These are phyloP conservation scores for Corythornis cristatus DNA, from an alignment of 2,113 vertebrate genomes.

Conservation along the genomic window DNA sequence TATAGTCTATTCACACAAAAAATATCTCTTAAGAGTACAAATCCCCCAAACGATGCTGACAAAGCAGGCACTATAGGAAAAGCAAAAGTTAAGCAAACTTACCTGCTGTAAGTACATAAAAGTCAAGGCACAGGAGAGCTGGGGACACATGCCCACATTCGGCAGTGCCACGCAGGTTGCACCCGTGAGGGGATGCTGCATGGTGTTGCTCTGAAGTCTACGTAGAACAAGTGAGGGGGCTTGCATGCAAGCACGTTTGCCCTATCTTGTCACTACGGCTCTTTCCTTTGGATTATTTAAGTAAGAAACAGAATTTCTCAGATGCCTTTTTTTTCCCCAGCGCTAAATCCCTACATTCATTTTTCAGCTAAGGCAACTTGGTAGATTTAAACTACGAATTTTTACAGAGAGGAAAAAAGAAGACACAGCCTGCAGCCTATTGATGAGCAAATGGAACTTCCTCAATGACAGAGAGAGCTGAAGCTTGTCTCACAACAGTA, in stretches of 20 bases:
- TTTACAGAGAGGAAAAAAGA: conserved; percentile 21
- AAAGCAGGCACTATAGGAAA: conserved; percentile 34
- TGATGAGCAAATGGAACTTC: conserved; percentile 78
- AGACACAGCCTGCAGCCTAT: conserved; percentile 72
- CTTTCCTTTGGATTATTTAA: conserved; percentile 38
- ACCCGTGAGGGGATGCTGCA: conserved; percentile 95
- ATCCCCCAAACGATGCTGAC: conserved; percentile 35
- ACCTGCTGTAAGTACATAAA: conserved; percentile 99
- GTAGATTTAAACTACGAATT: conserved; percentile 51
- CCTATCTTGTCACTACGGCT: conserved; percentile 70
- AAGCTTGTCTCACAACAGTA: conserved; percentile 72
- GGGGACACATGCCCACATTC: conserved; percentile 93
- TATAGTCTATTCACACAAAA: conserved; percentile 28
- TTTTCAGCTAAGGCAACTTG: conserved; percentile 75
- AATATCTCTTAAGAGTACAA: background rate
- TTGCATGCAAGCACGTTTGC: conserved; percentile 78
- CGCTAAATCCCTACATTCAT: conserved; percentile 61
- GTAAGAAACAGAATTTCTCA: conserved; percentile 10
- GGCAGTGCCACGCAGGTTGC: conserved; percentile 95
- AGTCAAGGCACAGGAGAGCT: conserved; percentile 97
- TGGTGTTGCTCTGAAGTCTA: conserved; percentile 82
- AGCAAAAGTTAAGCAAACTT: conserved; percentile 78
- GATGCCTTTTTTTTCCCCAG: background rate
- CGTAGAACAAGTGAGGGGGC: conserved; percentile 79
- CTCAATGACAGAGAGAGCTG: conserved; percentile 75